Evolutionary conservation across 2,888 invertebrate species (phyloP).

Genomic region (Leptothorax acervorum): DNA sequence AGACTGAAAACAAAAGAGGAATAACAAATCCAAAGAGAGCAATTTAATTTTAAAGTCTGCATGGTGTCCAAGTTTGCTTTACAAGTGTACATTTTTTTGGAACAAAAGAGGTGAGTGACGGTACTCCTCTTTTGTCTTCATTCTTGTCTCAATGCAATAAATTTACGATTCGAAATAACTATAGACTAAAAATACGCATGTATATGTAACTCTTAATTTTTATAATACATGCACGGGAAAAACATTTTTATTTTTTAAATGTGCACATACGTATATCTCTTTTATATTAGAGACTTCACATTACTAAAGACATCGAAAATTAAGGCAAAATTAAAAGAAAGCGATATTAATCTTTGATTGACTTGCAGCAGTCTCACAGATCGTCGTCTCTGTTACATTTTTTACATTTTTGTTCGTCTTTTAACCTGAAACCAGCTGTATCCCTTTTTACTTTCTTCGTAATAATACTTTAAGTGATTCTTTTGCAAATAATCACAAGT

Average conservation of each 20-base stretch:
- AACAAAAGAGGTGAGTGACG: neutral
- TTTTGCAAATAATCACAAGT: neutral
- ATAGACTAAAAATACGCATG: slow-evolving; percentile 9
- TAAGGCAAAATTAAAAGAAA: neutral
- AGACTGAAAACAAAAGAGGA: slow-evolving; percentile 11
- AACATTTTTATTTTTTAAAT: neutral
- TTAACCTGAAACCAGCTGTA: neutral
- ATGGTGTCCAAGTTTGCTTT: neutral
- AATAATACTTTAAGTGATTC: slow-evolving; percentile 2
- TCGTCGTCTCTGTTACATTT: neutral
- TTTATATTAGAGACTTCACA: neutral
- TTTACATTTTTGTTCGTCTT: neutral
- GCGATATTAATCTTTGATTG: neutral
- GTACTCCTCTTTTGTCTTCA: neutral
- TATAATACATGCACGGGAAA: too few species aligned
- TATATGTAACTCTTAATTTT: neutral
- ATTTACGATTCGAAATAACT: slow-evolving; percentile 7
- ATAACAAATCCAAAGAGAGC: slow-evolving; percentile 17
- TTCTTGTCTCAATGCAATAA: slow-evolving; percentile 7
- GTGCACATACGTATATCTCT: neutral
- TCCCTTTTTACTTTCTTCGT: neutral
- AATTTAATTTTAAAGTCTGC: slow-evolving; percentile 29
- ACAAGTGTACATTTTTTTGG: slow-evolving; percentile 21
- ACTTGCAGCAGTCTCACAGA: neutral
- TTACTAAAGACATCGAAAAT: neutral